Conservation (phyloP, 1,140 invertebrate genomes). For the Micrasema minimum region DNA sequence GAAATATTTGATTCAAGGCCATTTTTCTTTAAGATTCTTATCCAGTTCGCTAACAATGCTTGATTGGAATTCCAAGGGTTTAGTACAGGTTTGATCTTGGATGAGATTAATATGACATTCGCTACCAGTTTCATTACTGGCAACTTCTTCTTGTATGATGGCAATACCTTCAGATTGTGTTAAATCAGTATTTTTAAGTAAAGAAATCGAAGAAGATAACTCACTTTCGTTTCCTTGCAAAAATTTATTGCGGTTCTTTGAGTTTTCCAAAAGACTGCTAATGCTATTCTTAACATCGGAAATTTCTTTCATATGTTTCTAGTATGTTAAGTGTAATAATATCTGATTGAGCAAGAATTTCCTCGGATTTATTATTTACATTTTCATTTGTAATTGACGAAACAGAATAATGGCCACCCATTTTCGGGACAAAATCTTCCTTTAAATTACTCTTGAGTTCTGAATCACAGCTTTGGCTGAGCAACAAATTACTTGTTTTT, state of each 20-base stretch:
- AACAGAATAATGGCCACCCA: not conserved
- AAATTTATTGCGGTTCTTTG: constrained; percentile 4
- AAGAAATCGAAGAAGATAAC: not conserved
- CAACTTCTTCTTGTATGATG: constrained; percentile 7
- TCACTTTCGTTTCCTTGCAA: constrained; percentile 1
- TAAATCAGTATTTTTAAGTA: constrained; percentile 2
- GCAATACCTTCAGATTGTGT: constrained; percentile 16
- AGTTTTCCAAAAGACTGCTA: not conserved
- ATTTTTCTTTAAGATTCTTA: no score
- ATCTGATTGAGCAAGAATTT: not conserved
- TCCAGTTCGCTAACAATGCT: no score
- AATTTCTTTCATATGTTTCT: constrained; percentile 26
- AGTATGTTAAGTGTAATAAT: constrained; percentile 11
- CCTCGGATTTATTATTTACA: not conserved
- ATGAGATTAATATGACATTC: no score
- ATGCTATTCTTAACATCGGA: constrained; percentile 17
- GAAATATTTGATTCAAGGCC: no score
- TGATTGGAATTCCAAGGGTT: no score
- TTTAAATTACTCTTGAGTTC: not conserved
- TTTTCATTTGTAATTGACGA: not conserved
- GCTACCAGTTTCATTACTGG: not conserved
- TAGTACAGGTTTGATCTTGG: no score
- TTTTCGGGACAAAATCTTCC: not conserved
- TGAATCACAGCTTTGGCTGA: not conserved
- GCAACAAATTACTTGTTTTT: no score